Conservation (phyloP, 2,797 vertebrate genomes). For the Helarctos malayanus region DNA sequence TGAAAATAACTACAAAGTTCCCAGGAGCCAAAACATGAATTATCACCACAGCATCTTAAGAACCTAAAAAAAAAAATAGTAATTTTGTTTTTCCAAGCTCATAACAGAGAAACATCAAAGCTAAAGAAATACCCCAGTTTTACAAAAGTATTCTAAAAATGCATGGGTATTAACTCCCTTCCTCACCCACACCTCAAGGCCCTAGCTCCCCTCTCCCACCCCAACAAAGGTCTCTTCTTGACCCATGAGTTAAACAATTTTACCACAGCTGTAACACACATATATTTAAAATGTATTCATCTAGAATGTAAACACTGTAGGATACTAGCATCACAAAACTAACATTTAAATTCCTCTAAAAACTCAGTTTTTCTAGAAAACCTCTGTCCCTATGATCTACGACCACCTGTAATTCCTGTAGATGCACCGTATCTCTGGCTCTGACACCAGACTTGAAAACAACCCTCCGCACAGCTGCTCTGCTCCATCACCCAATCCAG, state of each 20-base stretch:
- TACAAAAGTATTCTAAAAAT: not conserved
- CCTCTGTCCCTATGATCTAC: fast-evolving
- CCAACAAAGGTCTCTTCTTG: not conserved
- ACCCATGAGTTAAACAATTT: not conserved
- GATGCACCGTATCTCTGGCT: fast-evolving
- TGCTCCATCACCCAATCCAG: fast-evolving
- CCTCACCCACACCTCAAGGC: no score
- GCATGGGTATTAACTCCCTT: not conserved
- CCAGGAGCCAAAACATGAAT: not conserved
- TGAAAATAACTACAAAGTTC: not conserved
- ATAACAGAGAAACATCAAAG: not conserved
- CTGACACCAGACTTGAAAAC: fast-evolving
- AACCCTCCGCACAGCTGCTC: no score
- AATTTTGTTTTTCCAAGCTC: not conserved
- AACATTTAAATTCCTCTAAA: not conserved
- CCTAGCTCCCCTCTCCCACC: fast-evolving
- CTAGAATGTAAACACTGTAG: not conserved
- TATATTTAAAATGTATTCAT: not conserved
- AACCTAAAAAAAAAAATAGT: not conserved
- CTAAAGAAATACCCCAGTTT: not conserved
- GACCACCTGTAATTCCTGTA: fast-evolving
- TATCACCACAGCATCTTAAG: not conserved
- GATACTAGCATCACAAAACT: not conserved
- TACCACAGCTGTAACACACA: not conserved
- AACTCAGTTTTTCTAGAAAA: not conserved